Conservation (phyloP, 2,888 invertebrate genomes). For the Lasioglossum villosulum region DNA sequence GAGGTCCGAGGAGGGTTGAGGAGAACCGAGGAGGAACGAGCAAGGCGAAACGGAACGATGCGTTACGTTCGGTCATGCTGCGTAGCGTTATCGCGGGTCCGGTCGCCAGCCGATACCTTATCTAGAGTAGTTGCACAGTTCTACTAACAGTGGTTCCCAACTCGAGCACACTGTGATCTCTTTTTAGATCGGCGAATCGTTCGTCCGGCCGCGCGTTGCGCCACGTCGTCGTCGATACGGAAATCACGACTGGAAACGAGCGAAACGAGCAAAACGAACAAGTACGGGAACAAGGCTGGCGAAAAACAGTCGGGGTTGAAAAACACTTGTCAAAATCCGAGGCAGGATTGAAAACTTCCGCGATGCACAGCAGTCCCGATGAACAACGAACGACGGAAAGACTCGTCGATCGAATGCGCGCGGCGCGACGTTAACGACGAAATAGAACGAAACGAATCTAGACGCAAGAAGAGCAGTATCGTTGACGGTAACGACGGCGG, state of each 20-base stretch:
- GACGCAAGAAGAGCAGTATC: background rate
- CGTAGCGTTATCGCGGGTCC: constrained; percentile 77
- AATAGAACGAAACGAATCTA: background rate
- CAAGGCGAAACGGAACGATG: constrained; percentile 66
- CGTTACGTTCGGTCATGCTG: constrained; percentile 72
- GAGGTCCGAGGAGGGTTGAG: background rate
- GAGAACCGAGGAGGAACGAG: constrained; percentile 16
- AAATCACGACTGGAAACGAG: background rate
- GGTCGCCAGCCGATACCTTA: constrained; percentile 80
- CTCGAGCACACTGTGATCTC: constrained; percentile 22
- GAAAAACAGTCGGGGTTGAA: background rate
- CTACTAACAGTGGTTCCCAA: constrained; percentile 79
- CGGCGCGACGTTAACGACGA: background rate
- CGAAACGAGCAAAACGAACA: background rate
- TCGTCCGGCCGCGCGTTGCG: background rate
- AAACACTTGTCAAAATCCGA: background rate
- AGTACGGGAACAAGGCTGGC: background rate
- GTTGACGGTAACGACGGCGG: background rate
- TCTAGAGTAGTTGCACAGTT: constrained; percentile 81
- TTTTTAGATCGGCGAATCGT: background rate
- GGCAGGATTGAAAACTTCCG: background rate
- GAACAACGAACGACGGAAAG: background rate
- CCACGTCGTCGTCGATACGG: background rate
- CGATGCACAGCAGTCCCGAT: too few relatives aligned
- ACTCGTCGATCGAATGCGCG: background rate